phyloP scores from a whole-genome alignment of 2,113 vertebrate genomes.

The Equus przewalskii region DNA sequence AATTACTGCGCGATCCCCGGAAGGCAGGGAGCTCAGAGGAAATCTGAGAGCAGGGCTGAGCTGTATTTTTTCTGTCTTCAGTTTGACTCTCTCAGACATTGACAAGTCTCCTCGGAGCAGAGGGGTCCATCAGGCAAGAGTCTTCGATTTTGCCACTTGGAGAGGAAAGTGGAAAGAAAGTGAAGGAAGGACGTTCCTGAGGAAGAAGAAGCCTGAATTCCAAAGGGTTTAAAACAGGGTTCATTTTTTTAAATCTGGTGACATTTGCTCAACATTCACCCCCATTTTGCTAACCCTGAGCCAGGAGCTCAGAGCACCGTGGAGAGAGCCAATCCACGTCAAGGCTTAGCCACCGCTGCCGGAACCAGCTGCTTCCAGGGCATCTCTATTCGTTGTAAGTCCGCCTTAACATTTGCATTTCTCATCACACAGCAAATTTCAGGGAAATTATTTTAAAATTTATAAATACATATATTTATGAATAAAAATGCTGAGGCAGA shows the following conservation, averaged over 20 bases:
- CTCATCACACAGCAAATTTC: background rate
- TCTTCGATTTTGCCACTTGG: background rate
- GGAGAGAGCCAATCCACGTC: background rate
- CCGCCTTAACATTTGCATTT: background rate
- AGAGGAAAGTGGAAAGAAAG: background rate
- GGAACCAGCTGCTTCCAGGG: rapidly evolving
- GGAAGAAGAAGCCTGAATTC: background rate
- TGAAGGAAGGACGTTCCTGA: background rate
- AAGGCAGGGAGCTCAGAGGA: background rate
- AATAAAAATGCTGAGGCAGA: background rate
- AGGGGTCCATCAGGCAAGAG: background rate
- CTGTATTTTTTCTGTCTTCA: constrained; percentile 37
- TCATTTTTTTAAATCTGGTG: rapidly evolving
- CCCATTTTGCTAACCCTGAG: background rate
- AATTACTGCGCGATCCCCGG: background rate
- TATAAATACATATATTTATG: background rate
- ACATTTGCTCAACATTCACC: rapidly evolving
- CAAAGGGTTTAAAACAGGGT: background rate
- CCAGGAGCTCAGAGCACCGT: rapidly evolving
- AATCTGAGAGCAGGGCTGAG: background rate
- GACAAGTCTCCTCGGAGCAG: background rate
- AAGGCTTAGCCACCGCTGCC: rapidly evolving
- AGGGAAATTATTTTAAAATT: background rate
- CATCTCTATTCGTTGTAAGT: rapidly evolving
- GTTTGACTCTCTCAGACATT: background rate